Percentiles rank a stretch among this genome's conserved stretches.
phyloP scores from a whole-genome alignment of 2,888 invertebrate species.

The Mythimna albipuncta region DNA sequence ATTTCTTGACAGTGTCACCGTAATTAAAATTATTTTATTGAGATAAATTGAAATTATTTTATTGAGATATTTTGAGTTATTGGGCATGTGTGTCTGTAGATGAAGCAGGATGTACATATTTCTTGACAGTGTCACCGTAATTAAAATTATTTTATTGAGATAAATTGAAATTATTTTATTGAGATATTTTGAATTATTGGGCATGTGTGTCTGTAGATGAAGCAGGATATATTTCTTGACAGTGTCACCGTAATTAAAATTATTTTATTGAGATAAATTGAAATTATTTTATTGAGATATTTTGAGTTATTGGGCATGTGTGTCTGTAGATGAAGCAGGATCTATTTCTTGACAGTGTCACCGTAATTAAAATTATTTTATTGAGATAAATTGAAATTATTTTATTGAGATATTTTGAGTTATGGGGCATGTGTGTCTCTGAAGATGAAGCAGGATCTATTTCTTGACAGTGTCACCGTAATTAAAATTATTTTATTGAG shows the following conservation, averaged over 20 bases:
- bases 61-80: conserved; percentile 39
- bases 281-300: conserved; percentile 58
- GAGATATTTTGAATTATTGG: conserved; percentile 32
- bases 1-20: neutral
- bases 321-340: neutral
- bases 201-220: neutral
- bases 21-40: too few species aligned
- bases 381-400: conserved; percentile 69
- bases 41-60: conserved; percentile 68
- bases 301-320: conserved; percentile 20
- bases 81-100: neutral
- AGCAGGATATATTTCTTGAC: neutral
- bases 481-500: conserved; percentile 59
- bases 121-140: neutral
- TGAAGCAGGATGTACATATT: neutral
- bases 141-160: conserved; percentile 65
- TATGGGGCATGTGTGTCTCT: conserved; percentile 11
- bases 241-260: conserved; percentile 32
- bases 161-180: conserved; percentile 66
- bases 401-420: conserved; percentile 39
- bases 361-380: conserved; percentile 59
- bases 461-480: neutral
- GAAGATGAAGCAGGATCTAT: neutral
- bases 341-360: neutral
- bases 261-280: conserved; percentile 68